Percentiles rank a stretch among this genome's conserved stretches.
Conservation (phyloP, 2,113 vertebrate genomes). For the Bambusicola thoracicus region DNA sequence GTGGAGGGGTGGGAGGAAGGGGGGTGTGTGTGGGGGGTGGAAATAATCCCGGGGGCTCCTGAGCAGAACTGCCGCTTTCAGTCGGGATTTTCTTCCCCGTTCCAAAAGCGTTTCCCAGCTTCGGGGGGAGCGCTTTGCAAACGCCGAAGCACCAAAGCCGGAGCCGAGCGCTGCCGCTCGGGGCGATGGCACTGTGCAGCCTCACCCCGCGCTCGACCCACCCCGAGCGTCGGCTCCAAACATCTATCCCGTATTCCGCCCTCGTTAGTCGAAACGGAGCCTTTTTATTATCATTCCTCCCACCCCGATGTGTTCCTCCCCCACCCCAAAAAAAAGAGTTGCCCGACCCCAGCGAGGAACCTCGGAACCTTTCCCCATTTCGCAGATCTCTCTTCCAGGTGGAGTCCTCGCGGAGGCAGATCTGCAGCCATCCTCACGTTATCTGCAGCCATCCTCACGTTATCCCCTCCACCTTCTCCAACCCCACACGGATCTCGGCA, state of each 20-base stretch:
- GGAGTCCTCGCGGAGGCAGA: not conserved
- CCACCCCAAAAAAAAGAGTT: not conserved
- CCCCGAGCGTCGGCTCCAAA: not conserved
- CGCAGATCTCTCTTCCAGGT: not conserved
- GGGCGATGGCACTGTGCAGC: not conserved
- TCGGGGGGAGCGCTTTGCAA: not conserved
- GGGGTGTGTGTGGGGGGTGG: no score
- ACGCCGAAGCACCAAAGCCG: not conserved
- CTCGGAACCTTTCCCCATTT: not conserved
- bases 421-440: not conserved
- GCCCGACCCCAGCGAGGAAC: not conserved
- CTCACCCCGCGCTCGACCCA: not conserved
- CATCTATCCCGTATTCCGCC: not conserved
- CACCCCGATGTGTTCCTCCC: accelerated
- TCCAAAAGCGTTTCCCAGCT: not conserved
- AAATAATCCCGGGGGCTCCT: not conserved
- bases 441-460: not conserved
- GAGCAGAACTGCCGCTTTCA: not conserved
- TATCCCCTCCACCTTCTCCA: not conserved
- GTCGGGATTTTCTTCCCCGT: not conserved
- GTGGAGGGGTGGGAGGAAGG: no score
- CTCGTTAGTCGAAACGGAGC: not conserved
- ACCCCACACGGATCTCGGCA: not conserved
- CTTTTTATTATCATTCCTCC: not conserved
- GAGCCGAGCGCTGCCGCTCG: not conserved